Base-by-base conservation (phyloP, 30 jellyfish, hydroid and myxozoan genomes). In the Aurelia aurita region DNA sequence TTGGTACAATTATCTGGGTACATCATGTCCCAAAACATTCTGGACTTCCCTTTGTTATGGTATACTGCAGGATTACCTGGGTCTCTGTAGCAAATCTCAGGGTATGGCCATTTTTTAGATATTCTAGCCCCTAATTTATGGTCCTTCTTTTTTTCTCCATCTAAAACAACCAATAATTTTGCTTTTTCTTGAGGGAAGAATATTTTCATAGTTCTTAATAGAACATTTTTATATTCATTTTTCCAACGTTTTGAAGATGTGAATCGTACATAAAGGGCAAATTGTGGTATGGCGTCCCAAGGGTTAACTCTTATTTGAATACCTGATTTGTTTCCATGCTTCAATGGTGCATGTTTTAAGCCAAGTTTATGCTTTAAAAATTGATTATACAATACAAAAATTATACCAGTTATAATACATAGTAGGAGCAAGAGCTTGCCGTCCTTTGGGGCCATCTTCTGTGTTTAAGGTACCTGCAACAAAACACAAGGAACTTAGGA, bases 1-100 rank as follows among this genome's bases (percentile, higher is more conserved):
- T 70, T 62, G 29, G 94, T 80, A 28, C 91, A 89, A 57, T 46
- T 47, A 12, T 89, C 97, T 16, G 93, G 78, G 58, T 77, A 64
- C 46, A 79, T 22, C 97, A 72, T 72, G 43, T 89, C 97, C 82
- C 68, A 71, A 54, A 14, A 89, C 94, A 80, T 89, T 49, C 97
- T 57, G 25, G 81, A 46, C 21, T 73, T 71, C 25, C 91, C 97
- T 67, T 16, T 19, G 58, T 59, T 46, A 31, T 80, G 89, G 64
- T 69, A 67, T 14, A 79, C 63, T 0, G 79, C 59, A 12, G 25
- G 47, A 49, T 72, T 85, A 18, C 69, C 72, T 4, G 86, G 73
- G 8, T 80, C 82, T 18, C 88, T 71, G 77, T 69, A 89, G 58
- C 91, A 80, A 7, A 89, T 46, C 23, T 72, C 53, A 19, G 97